Conservation (phyloP, 2,888 invertebrate genomes). For the Spisula subtruncata region DNA sequence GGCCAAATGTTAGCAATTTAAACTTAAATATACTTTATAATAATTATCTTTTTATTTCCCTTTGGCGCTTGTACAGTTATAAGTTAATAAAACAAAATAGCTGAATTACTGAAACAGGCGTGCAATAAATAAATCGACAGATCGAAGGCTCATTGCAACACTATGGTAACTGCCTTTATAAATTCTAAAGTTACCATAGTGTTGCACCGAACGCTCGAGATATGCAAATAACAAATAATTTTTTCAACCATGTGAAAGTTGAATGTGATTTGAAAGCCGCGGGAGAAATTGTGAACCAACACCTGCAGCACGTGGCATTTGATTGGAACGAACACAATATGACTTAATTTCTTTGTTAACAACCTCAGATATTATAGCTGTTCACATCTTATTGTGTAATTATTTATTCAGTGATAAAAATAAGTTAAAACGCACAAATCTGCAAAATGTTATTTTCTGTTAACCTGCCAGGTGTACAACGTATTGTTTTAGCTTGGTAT, state of each 20-base stretch:
- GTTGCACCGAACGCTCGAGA: no score
- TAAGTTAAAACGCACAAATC: neutral
- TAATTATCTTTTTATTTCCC: no score
- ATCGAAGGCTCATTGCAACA: no score
- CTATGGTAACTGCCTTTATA: no score
- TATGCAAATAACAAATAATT: neutral
- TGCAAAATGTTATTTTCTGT: neutral
- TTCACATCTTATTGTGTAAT: neutral
- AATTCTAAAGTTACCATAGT: no score
- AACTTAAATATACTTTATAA: no score
- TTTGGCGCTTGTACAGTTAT: no score
- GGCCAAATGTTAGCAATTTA: no score
- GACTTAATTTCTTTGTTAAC: neutral
- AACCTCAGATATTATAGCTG: neutral
- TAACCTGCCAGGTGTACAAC: neutral
- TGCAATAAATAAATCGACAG: no score
- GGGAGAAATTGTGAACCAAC: neutral
- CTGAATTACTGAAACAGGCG: no score
- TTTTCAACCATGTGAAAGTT: neutral
- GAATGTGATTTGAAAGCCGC: neutral
- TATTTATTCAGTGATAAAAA: conserved; percentile 1
- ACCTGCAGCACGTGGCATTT: neutral
- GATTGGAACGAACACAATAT: neutral
- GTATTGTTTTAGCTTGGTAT: no score
- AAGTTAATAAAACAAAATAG: no score